Base-by-base conservation (phyloP, 2,888 invertebrate species). In the Clusia tigrina region DNA sequence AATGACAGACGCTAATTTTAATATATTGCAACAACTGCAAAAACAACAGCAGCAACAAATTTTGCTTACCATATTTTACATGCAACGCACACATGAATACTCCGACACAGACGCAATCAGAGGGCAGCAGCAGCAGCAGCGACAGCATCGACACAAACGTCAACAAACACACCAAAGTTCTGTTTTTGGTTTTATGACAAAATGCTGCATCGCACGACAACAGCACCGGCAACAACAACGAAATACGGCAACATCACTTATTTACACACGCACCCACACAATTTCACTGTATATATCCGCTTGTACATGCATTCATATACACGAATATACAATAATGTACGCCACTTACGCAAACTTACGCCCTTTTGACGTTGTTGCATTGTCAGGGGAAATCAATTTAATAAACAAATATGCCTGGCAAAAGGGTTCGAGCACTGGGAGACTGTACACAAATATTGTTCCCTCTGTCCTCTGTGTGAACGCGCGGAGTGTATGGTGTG, bases 341-440 rank as follows among this genome's bases (percentile, higher is more conserved):
- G 32, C 32, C 32, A 6, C 32, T 32, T 32, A 6, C 42, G 56
- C 52, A 61, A 56, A 56, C 61, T 51, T 26, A 56, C 62, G 53
- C 62, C 57, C 57, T 62, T 57, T 58, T 54, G 53, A 26, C 38
- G 62, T 57, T 53, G 37, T 22, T 17, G 37, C 51, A 5, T 17
- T 56, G 55, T 52, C 61, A 52, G 48, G 61, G 61, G 61, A 61
- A 61, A 61, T 61, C 61, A 61, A 55, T 61, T 61, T 61, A 56
- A 61, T 46, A 60, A 54, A 60, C 18, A 54, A 23, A 23, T 23
- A 53, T 24, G 38, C 25, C 10, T n/a, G n/a, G 23, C 54, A 32
- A 24, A 25, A 26, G 9, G 54, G 18, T 32, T 54, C 17, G 18
- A n/a, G 26, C n/a, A 18, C 32, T 25, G 26, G 20, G 18, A 54